Evolutionary conservation across 2,888 invertebrate genomes (phyloP), one percentile per base, ranked within the genome.

Genomic region (Crossocerus cetratus): DNA sequence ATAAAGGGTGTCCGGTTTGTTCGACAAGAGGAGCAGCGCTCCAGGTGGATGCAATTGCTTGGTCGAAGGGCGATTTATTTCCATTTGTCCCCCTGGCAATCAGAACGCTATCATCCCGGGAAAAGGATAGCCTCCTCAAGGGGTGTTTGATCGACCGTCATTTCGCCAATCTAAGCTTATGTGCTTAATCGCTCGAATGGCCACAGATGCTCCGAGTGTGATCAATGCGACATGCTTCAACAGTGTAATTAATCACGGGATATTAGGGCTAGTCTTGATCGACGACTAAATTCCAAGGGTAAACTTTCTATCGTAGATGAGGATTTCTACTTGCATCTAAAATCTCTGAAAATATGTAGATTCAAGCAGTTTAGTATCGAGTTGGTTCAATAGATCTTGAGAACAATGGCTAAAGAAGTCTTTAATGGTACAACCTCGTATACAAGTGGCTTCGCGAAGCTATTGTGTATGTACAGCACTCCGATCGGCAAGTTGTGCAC

Each of bases 11-110:
- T 49, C 67, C 14, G 45, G 55, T 58, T 68, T 68, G 67, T 68
- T 53, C 43, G 61, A 71, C 65, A 65, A 68, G 61, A 22, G 49
- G 53, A 16, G 58, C 63, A 63, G 45, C 53, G 53, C 53, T n/a
- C 16, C 18, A 59, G 53, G 23, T 62, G 62, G 59, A 63, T 49
- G 43, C 49, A 60, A 18, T 43, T 45, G 57, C 63, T 59, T 45
- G 18, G 62, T 42, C 45, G 22, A 65, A 76, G 32, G 62, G 68
- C 67, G 76, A 76, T 76, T 76, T 76, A 76, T 76, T 76, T 76
- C 68, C 71, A 76, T 71, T 76, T 76, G 65, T 68, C 76, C 53
- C 20, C 11, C 42, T 21, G 20, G 71, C 67, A 71, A 76, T 76
- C 76, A 63, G 58, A 64, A 68, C 13, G 13, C 13, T 49, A 59